These are phyloP conservation scores for Aphis craccivora DNA, from an alignment of 1,140 invertebrate genomes.

Conservation along the genomic window DNA sequence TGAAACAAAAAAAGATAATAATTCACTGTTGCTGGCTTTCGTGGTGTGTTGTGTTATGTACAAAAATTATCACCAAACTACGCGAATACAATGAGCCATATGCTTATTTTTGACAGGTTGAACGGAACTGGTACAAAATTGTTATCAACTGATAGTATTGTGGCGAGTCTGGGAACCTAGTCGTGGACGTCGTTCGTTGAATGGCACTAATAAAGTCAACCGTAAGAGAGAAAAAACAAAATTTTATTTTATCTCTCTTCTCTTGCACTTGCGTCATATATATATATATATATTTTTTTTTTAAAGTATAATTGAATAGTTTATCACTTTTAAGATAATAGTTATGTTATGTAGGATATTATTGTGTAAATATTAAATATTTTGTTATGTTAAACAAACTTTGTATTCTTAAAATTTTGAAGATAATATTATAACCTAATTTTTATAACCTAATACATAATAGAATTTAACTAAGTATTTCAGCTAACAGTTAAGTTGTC, in stretches of 20 bases:
- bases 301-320: not conserved
- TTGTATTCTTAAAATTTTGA: not conserved
- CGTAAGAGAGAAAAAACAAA: not conserved
- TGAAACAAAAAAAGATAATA: not conserved
- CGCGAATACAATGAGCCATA: not conserved
- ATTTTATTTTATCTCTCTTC: not conserved
- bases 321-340: not conserved
- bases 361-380: not conserved
- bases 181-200: not conserved
- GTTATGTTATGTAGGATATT: not conserved
- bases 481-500: not conserved
- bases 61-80: constrained; percentile 7
- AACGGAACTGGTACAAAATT: not conserved
- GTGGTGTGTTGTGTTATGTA: not conserved
- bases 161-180: not conserved
- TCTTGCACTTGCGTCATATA: not conserved
- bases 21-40: not conserved
- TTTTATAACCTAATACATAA: not conserved
- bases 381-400: not conserved
- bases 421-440: not conserved
- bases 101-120: not conserved
- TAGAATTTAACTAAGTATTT: not conserved
- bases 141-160: not conserved
- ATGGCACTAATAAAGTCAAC: not conserved
- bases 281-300: no score